Percentiles rank a stretch among this genome's conserved stretches.
These are phyloP conservation scores for Himalopsyche phryganea DNA, from an alignment of 1,140 invertebrate genomes.

Conservation along the genomic window DNA sequence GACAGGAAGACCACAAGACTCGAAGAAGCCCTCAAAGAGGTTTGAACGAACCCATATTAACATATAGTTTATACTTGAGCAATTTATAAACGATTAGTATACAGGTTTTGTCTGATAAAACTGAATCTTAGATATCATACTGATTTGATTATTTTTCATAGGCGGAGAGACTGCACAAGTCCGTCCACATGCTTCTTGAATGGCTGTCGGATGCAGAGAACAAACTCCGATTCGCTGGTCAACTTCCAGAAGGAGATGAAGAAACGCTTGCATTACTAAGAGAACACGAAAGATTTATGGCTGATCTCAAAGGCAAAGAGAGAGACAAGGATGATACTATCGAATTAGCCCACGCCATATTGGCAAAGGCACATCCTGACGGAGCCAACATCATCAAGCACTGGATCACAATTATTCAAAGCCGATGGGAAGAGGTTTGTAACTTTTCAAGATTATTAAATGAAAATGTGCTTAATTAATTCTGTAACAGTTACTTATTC, in stretches of 20 bases:
- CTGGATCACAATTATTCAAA: constrained; percentile 95
- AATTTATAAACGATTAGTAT: too few species aligned
- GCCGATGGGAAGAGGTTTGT: constrained; percentile 89
- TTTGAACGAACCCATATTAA: constrained; percentile 43
- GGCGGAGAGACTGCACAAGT: constrained; percentile 91
- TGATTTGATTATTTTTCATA: constrained; percentile 37
- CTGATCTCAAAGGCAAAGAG: constrained; percentile 81
- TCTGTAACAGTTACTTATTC: too few species aligned
- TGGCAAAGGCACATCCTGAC: constrained; percentile 91
- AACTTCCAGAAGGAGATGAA: constrained; percentile 86
- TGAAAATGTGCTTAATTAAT: too few species aligned
- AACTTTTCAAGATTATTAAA: too few species aligned
- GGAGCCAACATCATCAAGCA: constrained; percentile 92
- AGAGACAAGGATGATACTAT: constrained; percentile 84
- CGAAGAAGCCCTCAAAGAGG: constrained; percentile 73
- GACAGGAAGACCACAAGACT: constrained; percentile 74
- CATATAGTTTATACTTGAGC: too few species aligned
- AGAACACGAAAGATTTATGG: constrained; percentile 85
- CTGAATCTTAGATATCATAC: too few species aligned
- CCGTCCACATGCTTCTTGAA: constrained; percentile 89
- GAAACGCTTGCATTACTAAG: constrained; percentile 79
- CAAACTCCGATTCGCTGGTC: constrained; percentile 83
- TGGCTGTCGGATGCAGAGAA: constrained; percentile 96
- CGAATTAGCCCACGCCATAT: constrained; percentile 80
- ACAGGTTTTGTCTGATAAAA: too few species aligned